Evolutionary conservation across 2,888 invertebrate species (phyloP).

Genomic region (Callyntrura sp.): DNA sequence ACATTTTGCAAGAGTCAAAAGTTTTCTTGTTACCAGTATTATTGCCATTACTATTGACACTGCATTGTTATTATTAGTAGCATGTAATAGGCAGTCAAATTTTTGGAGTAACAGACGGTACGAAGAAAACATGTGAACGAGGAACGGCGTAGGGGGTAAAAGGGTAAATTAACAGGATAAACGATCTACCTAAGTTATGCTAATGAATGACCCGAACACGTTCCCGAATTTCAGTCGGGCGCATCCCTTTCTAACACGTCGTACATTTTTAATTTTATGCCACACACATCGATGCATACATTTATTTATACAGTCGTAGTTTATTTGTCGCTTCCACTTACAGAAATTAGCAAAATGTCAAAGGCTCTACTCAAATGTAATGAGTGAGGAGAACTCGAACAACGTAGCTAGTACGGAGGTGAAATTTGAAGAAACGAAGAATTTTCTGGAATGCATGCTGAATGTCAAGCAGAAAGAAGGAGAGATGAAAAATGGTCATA

Average conservation of each 20-base stretch:
- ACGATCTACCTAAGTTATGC: slow-evolving; percentile 15
- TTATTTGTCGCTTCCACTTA: slow-evolving; percentile 30
- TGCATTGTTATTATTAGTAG: background rate
- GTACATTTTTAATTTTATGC: slow-evolving; percentile 34
- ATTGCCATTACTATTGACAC: slow-evolving; percentile 14
- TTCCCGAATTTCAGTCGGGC: slow-evolving; percentile 39
- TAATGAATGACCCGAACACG: slow-evolving; percentile 62
- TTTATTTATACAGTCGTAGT: no score
- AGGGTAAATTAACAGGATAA: background rate
- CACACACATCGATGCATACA: slow-evolving; percentile 43
- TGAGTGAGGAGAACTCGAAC: slow-evolving; percentile 11
- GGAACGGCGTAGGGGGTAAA: background rate
- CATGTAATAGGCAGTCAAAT: background rate
- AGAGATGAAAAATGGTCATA: slow-evolving; percentile 56
- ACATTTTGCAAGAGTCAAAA: slow-evolving; percentile 21
- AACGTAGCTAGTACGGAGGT: background rate
- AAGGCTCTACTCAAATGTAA: background rate
- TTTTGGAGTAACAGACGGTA: background rate
- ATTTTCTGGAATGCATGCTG: slow-evolving; percentile 32
- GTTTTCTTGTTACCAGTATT: background rate
- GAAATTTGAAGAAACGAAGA: slow-evolving; percentile 49
- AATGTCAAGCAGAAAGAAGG: slow-evolving; percentile 18
- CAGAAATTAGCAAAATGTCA: slow-evolving; percentile 63
- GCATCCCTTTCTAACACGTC: background rate
- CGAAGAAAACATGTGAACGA: background rate